Evolutionary conservation across 2,888 invertebrate species (phyloP).

Genomic region (Kuschelorhynchus macadamiae): DNA sequence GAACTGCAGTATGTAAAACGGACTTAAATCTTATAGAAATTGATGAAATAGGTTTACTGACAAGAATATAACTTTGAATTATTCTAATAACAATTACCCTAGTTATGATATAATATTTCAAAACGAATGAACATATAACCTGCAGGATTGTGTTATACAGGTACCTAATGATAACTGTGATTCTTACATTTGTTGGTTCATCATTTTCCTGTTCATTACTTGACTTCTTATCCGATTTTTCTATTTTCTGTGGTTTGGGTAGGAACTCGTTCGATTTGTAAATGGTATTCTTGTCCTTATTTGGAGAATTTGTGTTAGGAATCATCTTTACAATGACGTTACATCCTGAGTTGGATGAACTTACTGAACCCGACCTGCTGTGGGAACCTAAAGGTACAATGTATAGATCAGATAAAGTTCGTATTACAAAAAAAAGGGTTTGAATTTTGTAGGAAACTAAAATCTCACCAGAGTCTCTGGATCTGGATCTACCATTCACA

Average conservation of each 20-base stretch:
- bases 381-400: constrained; percentile 81
- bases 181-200: constrained; percentile 44
- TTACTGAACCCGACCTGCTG: constrained; percentile 75
- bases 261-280: constrained; percentile 64
- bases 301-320: constrained; percentile 41
- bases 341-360: constrained; percentile 66
- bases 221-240: constrained; percentile 59
- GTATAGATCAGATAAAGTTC: no score
- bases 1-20: no score
- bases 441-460: no score
- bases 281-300: constrained; percentile 52
- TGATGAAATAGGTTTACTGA: no score
- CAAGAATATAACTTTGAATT: no score
- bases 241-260: constrained; percentile 65
- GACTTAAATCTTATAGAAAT: no score
- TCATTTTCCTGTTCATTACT: constrained; percentile 25
- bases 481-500: constrained; percentile 45
- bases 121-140: no score
- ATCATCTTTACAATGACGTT: constrained; percentile 66
- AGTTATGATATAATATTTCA: no score
- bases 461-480: constrained; percentile 54
- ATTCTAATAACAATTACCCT: no score
- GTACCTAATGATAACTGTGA: no score
- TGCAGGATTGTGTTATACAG: no score
- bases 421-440: no score